These are phyloP conservation scores for Branchellion lobata DNA, from an alignment of 2,888 invertebrate genomes.

Conservation along the genomic window DNA sequence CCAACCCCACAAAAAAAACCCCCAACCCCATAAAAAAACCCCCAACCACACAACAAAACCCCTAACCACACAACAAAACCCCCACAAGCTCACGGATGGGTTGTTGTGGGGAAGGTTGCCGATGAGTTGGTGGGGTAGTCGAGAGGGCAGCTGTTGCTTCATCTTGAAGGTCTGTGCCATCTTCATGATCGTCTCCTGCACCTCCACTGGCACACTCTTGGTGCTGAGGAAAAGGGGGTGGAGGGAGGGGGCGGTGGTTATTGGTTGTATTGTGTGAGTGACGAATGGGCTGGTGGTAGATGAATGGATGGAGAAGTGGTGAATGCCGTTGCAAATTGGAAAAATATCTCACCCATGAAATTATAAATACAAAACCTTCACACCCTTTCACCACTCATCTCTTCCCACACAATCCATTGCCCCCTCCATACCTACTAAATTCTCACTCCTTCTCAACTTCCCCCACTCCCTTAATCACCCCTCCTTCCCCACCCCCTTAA, in stretches of 20 bases:
- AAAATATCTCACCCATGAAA: no score
- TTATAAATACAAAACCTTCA: no score
- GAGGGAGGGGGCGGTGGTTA: slow-evolving; percentile 62
- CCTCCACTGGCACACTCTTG: not conserved
- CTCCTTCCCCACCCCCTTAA: not conserved
- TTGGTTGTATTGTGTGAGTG: not conserved
- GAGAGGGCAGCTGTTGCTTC: slow-evolving; percentile 2
- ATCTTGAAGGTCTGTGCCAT: slow-evolving; percentile 5
- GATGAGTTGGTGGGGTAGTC: not conserved
- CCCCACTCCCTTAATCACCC: no score
- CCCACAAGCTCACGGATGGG: not conserved
- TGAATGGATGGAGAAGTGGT: not conserved
- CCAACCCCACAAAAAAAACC: no score
- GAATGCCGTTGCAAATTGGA: no score
- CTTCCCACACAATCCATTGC: no score
- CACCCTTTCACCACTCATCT: no score
- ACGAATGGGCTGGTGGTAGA: not conserved
- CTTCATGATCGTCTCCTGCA: slow-evolving; percentile 9
- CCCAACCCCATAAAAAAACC: no score
- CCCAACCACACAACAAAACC: not conserved
- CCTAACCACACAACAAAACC: no score
- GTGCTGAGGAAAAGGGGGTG: slow-evolving; percentile 61
- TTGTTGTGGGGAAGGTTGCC: not conserved
- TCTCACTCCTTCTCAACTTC: no score
- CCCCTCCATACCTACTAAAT: no score